phyloP scores from a whole-genome alignment of 30 jellyfish, hydroid and myxozoan genomes.

The Rhopilema esculentum region DNA sequence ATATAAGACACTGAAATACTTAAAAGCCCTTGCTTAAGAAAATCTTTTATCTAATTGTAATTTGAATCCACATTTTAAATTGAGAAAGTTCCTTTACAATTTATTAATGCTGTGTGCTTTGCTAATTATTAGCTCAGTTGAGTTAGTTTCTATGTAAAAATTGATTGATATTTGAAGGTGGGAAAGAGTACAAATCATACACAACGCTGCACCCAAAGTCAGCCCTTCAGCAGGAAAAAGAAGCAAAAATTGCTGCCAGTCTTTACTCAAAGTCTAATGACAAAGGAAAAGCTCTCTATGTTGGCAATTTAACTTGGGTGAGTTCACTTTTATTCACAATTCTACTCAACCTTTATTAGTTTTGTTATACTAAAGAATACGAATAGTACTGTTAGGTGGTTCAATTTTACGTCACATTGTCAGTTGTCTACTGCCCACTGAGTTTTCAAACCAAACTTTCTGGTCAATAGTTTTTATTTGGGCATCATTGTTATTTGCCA shows the following conservation, averaged over 20 bases:
- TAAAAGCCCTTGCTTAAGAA: not conserved
- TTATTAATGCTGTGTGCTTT: not conserved
- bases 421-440: too few species aligned
- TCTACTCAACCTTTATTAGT: not conserved
- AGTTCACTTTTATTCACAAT: conserved; percentile 22
- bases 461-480: too few species aligned
- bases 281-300: conserved; percentile 89
- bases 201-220: conserved; percentile 97
- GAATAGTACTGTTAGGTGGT: too few species aligned
- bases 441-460: too few species aligned
- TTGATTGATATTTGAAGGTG: conserved; percentile 40
- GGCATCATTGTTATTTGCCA: too few species aligned
- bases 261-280: conserved; percentile 67
- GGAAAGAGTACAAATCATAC: conserved; percentile 90
- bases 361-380: too few species aligned
- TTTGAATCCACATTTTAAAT: not conserved
- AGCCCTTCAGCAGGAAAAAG: conserved; percentile 92
- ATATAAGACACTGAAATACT: too few species aligned
- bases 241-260: conserved; percentile 89
- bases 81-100: not conserved
- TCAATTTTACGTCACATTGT: too few species aligned
- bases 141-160: too few species aligned
- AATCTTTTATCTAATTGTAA: not conserved
- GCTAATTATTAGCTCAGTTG: too few species aligned
- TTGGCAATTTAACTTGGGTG: conserved; percentile 97